Evolutionary conservation across 1,140 invertebrate genomes (phyloP), one percentile per base, ranked within the genome.

Genomic region (Vanessa tameamea): DNA sequence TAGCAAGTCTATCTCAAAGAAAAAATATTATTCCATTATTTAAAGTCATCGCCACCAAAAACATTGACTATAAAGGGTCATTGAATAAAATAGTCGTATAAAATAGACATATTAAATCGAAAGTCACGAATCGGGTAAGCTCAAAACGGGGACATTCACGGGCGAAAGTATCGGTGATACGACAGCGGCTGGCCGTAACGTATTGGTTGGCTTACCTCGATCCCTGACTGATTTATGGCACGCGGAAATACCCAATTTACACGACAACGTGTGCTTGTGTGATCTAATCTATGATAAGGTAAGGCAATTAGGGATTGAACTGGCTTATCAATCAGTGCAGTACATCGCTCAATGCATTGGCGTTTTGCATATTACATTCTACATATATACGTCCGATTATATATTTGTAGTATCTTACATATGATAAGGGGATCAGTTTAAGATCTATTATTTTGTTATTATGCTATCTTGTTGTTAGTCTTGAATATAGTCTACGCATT

Each of bases 181-280:
- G 84, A 83, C 82, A 87, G 78, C 82, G 82, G 84, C 81, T 78
- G 84, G 72, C 69, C 69, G 82, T 89, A 84, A 88, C 84, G 81
- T 90, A 88, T 88, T 76, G 83, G 83, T 69, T 72, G 87, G 88
- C 86, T 90, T 87, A 90, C 82, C 81, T 76, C 82, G 79, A 87
- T 82, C 82, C 84, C 82, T 82, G 88, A 86, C 83, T 88, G 88
- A 90, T 90, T 88, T 90, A 90, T 87, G 75, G 80, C 77, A 75
- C 75, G 73, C 77, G 83, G 80, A 88, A 87, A 90, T 87, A 87
- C 85, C 83, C 87, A 88, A 88, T 88, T 88, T 87, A 87, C 87
- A 87, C 85, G 83, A 83, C 81, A 85, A 76, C 75, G 74, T 83
- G 76, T 75, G 74, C 75, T 76, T 66, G 59, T 73, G 68, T 72